Evolutionary conservation across 2,797 vertebrate genomes (phyloP).

Genomic region (Chaetodon trifasciatus): DNA sequence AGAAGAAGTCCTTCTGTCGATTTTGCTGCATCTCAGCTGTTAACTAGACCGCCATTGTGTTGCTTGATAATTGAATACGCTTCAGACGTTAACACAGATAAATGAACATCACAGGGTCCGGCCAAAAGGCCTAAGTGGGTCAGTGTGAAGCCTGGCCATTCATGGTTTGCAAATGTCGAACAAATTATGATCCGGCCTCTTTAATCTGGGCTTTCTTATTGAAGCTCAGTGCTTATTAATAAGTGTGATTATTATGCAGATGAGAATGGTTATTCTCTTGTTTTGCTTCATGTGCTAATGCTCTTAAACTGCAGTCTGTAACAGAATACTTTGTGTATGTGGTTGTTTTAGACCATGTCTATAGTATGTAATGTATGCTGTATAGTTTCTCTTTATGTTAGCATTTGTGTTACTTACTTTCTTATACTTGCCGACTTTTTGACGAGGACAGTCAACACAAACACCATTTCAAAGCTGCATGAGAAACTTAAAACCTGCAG

Average conservation of each 20-base stretch:
- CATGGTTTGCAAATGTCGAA: slow-evolving; percentile 52
- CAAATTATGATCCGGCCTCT: slow-evolving; percentile 66
- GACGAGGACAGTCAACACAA: too few relatives aligned
- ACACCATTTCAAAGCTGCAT: not conserved
- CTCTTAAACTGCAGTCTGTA: slow-evolving; percentile 2
- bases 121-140: slow-evolving; percentile 59
- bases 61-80: slow-evolving; percentile 60
- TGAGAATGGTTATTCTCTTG: not conserved
- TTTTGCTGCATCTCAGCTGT: slow-evolving; percentile 20
- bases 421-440: not conserved
- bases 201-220: slow-evolving; percentile 56
- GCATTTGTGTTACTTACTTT: not conserved
- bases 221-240: slow-evolving; percentile 60
- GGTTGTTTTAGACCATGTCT: not conserved
- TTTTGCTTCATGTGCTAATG: slow-evolving; percentile 51
- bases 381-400: slow-evolving; percentile 2
- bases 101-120: slow-evolving; percentile 66
- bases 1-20: slow-evolving; percentile 12
- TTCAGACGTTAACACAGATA: slow-evolving; percentile 72
- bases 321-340: not conserved
- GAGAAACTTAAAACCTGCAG: not conserved
- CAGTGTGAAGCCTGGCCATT: slow-evolving; percentile 53
- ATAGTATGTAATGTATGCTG: not conserved
- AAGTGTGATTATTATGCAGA: slow-evolving; percentile 43
- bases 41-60: slow-evolving; percentile 32